Percentiles rank a stretch among this genome's conserved stretches.
These are phyloP conservation scores for Pristionchus japonicus DNA, from an alignment of 2,888 invertebrate genomes.

Conservation along the genomic window DNA sequence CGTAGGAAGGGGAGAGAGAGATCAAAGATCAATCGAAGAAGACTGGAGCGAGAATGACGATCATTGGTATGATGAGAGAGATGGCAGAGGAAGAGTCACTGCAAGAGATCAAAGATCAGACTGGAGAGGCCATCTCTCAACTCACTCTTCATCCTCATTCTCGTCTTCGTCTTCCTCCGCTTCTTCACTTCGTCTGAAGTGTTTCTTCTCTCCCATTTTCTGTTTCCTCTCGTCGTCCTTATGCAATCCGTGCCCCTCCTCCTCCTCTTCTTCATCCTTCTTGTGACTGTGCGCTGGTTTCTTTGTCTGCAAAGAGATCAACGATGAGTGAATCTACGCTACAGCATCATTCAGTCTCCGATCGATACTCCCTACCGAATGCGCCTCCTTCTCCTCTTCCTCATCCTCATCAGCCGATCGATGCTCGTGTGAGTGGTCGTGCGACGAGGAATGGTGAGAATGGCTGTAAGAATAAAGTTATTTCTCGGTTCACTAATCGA, in stretches of 20 bases:
- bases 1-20: not conserved
- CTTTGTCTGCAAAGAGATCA: conserved; percentile 1
- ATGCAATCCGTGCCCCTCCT: too few relatives aligned
- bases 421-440: not conserved
- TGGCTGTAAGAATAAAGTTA: not conserved
- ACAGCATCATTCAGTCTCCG: too few relatives aligned
- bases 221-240: not conserved
- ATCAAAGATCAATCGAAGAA: conserved; percentile 29
- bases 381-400: not conserved
- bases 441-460: not conserved
- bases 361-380: not conserved
- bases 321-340: not conserved
- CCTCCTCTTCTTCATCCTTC: not conserved
- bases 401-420: not conserved
- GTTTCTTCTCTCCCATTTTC: conserved; percentile 31
- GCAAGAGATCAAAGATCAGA: conserved; percentile 35
- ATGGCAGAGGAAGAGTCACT: not conserved
- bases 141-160: conserved; percentile 25
- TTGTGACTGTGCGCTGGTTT: not conserved
- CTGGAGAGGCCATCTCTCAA: not conserved
- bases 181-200: conserved; percentile 14
- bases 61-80: conserved; percentile 15
- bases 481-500: not conserved
- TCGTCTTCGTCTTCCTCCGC: not conserved
- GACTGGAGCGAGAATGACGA: not conserved